Base-by-base conservation (phyloP, 2,888 invertebrate genomes). In the Cheilosia grossa region DNA sequence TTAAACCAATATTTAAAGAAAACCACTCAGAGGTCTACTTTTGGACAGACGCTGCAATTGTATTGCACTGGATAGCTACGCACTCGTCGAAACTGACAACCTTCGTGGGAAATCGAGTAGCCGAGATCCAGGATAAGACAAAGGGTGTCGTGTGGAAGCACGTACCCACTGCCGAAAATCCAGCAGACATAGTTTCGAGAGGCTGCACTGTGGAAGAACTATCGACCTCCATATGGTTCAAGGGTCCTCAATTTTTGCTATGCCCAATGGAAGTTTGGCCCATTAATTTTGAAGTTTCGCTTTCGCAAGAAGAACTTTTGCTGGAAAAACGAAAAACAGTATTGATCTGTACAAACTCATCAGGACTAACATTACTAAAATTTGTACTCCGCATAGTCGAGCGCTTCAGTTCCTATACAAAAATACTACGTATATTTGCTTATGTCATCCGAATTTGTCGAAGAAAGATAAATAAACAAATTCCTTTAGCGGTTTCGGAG, bases 61-160 rank as follows among this genome's bases (percentile, higher is more conserved):
- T 56, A 19, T 19, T 56, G 7, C 56, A 58, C 15, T 58, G 58
- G 58, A 58, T 58, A 17, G 30, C 54, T 2, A 54, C 19, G 6
- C 54, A 24, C 19, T 58, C 40, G 2, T 58, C 13, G 17, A 40
- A 40, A 40, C 21, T 58, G 10, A 58, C 17, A 4, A 49, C 49
- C 1, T 49, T 49, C 10, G 53, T 83, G 13, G 82, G 66, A n/a
- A 83, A 83, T 40, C 54, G 78, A 47, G 61, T 77, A 2, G 61
- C 83, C 5, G 83, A 83, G 6, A 79, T 83, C 1, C 79, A 83
- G 53, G 67, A 72, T 27, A 40, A 47, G 15, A 74, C 73, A 19
- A 24, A 21, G 33, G 33, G 44, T 33, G 73, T 67, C 17, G 33
- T n/a, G 10, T 86, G 78, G 64, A 59, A 21, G 2, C 81, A 86